Conservation (phyloP, 53 echinoderm and acorn worm species). For the Holothuria leucospilota region DNA sequence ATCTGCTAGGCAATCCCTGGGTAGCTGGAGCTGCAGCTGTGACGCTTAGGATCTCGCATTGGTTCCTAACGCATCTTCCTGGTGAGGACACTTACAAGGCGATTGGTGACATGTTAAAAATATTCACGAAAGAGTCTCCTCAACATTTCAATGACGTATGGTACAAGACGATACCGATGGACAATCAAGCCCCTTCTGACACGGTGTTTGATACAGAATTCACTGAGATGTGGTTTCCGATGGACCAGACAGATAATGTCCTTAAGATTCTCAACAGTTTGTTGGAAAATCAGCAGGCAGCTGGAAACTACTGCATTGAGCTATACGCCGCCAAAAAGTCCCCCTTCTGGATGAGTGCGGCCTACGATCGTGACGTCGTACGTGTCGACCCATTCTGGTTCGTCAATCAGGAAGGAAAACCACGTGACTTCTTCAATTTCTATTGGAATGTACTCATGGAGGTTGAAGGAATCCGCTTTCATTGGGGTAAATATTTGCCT, state of each 20-base stretch:
- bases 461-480: conserved; percentile 18
- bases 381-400: conserved; percentile 49
- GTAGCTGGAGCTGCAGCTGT: conserved; percentile 2
- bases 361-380: conserved; percentile 25
- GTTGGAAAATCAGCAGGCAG: conserved; percentile 28
- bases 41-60: neutral
- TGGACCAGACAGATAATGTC: conserved; percentile 41
- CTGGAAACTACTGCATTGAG: conserved; percentile 23
- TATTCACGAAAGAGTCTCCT: conserved; percentile 20
- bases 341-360: conserved; percentile 45
- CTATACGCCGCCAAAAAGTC: conserved; percentile 32
- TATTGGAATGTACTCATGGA: conserved; percentile 16
- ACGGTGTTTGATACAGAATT: conserved; percentile 30
- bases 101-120: conserved; percentile 4
- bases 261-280: conserved; percentile 16
- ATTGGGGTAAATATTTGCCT: conserved; percentile 39
- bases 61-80: conserved; percentile 5
- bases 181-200: conserved; percentile 7
- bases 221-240: conserved; percentile 50
- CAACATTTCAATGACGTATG: conserved; percentile 20
- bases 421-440: neutral
- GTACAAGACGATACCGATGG: conserved; percentile 37
- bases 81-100: conserved; percentile 9
- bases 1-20: neutral
- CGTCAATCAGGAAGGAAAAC: neutral